Percentiles rank a stretch among this genome's conserved stretches.
Evolutionary conservation across 2,888 invertebrate genomes (phyloP).

Genomic region (Machimus atricapillus): DNA sequence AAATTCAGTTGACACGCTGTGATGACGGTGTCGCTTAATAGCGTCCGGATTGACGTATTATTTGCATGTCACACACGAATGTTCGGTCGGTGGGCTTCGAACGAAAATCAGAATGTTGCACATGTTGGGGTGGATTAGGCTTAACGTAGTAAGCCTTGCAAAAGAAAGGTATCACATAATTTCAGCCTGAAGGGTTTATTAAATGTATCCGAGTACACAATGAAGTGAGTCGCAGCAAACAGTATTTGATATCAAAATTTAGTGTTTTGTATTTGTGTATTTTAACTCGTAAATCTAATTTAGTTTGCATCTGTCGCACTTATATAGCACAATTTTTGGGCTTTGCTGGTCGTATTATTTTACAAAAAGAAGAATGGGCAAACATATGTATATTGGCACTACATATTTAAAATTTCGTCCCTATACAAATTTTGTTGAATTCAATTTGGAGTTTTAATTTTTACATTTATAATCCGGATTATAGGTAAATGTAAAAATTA

Average conservation of each 20-base stretch:
- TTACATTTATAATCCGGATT: too few species aligned
- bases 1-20: conserved; percentile 28
- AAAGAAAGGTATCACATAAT: neutral
- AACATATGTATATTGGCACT: too few species aligned
- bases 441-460: too few species aligned
- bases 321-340: too few species aligned
- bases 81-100: neutral
- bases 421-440: too few species aligned
- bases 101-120: neutral
- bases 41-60: conserved; percentile 16
- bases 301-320: too few species aligned
- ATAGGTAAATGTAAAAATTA: neutral
- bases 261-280: too few species aligned
- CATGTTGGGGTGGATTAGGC: neutral
- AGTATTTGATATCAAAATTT: neutral
- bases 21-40: conserved; percentile 16
- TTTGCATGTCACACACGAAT: conserved; percentile 21
- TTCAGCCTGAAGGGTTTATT: neutral
- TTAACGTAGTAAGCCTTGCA: neutral
- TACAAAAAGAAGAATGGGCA: too few species aligned
- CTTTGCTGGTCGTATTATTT: too few species aligned
- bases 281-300: too few species aligned
- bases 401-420: too few species aligned
- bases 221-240: neutral
- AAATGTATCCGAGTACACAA: neutral